A percentile compares a stretch with the other conserved stretches of the same genome.
These are phyloP conservation scores for Chaetorhynchus papuensis DNA, from an alignment of 2,113 vertebrate genomes.

Conservation along the genomic window DNA sequence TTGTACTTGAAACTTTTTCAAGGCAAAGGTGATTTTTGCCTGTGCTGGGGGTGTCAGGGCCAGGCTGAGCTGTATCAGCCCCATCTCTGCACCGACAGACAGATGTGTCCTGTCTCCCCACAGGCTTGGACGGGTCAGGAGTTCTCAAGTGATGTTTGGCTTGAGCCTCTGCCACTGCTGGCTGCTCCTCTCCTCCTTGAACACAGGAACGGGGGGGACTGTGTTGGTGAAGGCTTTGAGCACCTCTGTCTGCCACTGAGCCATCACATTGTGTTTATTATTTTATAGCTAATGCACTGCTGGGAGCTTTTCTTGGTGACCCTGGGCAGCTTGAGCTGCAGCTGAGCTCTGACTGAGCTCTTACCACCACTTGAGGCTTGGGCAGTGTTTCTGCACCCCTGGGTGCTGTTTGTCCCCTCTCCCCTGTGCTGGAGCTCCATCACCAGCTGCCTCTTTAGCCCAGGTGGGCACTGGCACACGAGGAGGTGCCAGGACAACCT, in stretches of 20 bases:
- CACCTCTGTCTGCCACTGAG: neutral
- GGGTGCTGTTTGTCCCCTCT: neutral
- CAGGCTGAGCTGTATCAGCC: neutral
- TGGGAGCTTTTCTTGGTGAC: neutral
- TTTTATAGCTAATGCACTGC: neutral
- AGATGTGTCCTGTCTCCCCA: neutral
- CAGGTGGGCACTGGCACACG: rapidly evolving
- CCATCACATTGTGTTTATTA: neutral
- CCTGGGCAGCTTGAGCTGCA: neutral
- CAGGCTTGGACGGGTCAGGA: neutral
- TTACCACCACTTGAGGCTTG: neutral
- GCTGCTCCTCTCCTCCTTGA: neutral
- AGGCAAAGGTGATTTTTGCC: neutral
- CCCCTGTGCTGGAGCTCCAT: neutral
- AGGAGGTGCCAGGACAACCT: neutral
- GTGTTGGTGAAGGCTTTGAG: neutral
- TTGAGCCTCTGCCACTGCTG: neutral
- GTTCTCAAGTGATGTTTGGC: neutral
- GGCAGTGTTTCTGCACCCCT: neutral
- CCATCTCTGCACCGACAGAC: neutral
- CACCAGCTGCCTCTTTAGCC: neutral
- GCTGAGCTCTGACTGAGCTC: neutral
- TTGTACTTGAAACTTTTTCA: neutral
- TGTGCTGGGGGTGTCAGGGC: neutral
- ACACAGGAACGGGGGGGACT: neutral